Conservation (phyloP, 2,797 vertebrate species). For the Platalea minor region DNA sequence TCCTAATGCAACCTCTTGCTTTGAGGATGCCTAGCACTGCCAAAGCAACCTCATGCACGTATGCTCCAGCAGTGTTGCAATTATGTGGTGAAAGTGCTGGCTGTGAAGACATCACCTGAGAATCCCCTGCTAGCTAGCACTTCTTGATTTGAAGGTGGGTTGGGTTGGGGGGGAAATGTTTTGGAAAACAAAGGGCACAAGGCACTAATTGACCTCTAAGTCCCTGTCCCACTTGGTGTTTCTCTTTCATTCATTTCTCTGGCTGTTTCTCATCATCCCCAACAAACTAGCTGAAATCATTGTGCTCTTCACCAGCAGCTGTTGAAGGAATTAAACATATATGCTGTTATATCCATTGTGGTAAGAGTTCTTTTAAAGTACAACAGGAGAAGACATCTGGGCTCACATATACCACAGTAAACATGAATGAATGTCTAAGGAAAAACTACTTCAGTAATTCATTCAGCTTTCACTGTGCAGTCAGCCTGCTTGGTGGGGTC, state of each 20-base stretch:
- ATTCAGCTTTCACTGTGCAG: conserved; percentile 10
- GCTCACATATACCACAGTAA: neutral
- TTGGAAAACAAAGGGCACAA: neutral
- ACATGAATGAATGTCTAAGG: neutral
- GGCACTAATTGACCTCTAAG: neutral
- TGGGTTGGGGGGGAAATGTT: rapidly evolving
- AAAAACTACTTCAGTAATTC: neutral
- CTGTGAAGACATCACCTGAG: neutral
- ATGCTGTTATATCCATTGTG: rapidly evolving
- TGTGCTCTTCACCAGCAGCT: neutral
- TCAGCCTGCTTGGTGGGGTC: neutral
- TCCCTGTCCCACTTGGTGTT: neutral
- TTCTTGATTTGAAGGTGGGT: neutral
- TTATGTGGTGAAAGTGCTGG: rapidly evolving
- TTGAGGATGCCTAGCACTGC: neutral
- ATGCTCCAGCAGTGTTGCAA: rapidly evolving
- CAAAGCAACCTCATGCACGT: rapidly evolving
- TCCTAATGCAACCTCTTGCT: neutral
- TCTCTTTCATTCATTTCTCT: neutral
- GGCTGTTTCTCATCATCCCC: neutral
- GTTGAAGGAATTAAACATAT: neutral
- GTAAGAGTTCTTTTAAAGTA: neutral
- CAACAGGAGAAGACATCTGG: neutral
- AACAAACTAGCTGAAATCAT: neutral
- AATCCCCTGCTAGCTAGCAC: neutral